Evolutionary conservation across 2,797 vertebrate genomes (phyloP), one percentile per base, ranked within the genome.

Genomic region (Megalops cyprinoides): DNA sequence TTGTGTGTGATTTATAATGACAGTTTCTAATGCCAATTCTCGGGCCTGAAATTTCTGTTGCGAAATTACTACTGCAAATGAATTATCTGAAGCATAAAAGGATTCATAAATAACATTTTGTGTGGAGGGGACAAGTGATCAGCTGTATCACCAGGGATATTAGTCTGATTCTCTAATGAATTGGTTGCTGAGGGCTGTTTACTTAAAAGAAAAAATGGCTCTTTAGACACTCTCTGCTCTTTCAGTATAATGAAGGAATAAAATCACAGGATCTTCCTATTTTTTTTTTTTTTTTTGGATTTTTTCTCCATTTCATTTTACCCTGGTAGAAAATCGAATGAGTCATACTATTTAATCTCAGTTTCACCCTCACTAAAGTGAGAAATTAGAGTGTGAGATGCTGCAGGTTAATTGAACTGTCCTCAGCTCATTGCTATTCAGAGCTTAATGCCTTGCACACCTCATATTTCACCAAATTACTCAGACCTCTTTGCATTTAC

Each of bases 231-330:
- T 4, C 31, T 31, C 14, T 44, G n/a, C 28, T 58, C 42, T 34
- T 8, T 25, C 42, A 48, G 58, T 46, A 78, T 2, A 37, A 10
- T 6, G 28, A 37, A 12, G 31, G 34, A 37, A 69, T 69, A 18
- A 67, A 78, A 78, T 65, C n/a, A n/a, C n/a, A 34, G 25, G 48
- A 49, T 65, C 56, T 78, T 14, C 77, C 77, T 42, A 42, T 10
- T 65, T n/a, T 56, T 42, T 20, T 65, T 77, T 42, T 42, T 10
- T 65, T n/a, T 56, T 42, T 20, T 65, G 15, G 46, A n/a, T 31
- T 46, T 56, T 58, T 56, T 37, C 31, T 53, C 48, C 56, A 48
- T 25, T 65, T 15, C 0, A 12, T 34, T 49, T 78, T 67, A 25
- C 77, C 31, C 56, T 15, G 12, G 56, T 44, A 37, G 31, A 75